phyloP scores from a whole-genome alignment of 2,797 vertebrate genomes.

The Helostoma temminkii region DNA sequence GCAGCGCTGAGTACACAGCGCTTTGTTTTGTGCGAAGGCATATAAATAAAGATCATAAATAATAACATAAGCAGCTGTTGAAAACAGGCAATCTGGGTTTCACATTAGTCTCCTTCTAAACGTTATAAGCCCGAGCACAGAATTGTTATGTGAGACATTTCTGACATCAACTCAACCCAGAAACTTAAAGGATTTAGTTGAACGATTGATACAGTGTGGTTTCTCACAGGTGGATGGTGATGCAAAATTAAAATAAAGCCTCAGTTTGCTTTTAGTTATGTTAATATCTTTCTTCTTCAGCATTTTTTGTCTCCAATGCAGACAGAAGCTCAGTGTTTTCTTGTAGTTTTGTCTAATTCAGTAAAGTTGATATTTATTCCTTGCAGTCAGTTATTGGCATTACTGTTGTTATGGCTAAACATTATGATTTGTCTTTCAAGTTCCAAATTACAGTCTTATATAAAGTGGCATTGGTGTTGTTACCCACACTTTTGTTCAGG shows the following conservation, averaged over 20 bases:
- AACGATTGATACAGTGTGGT: not conserved
- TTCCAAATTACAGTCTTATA: slow-evolving; percentile 9
- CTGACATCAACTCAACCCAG: not conserved
- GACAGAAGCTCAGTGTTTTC: slow-evolving; percentile 18
- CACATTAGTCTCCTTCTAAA: not conserved
- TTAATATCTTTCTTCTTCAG: not conserved
- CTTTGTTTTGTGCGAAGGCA: not conserved
- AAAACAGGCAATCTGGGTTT: not conserved
- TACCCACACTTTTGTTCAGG: slow-evolving; percentile 3
- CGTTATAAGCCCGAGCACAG: not conserved
- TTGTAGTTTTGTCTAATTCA: slow-evolving; percentile 39
- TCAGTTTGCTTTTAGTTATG: slow-evolving; percentile 1
- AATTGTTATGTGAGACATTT: not conserved
- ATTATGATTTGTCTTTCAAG: slow-evolving; percentile 21
- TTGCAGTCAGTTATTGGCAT: slow-evolving; percentile 8
- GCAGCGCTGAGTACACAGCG: not conserved
- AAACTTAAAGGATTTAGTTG: not conserved
- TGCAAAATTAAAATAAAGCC: not conserved
- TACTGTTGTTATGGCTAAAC: slow-evolving; percentile 1
- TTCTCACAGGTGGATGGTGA: not conserved
- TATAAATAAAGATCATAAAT: not conserved
- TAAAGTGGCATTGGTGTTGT: slow-evolving; percentile 14
- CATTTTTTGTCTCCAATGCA: too few relatives aligned
- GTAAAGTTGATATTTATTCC: slow-evolving; percentile 29
- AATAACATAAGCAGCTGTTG: not conserved